These are phyloP conservation scores for Hestina assimilis DNA, from an alignment of 1,140 invertebrate genomes.

Conservation along the genomic window DNA sequence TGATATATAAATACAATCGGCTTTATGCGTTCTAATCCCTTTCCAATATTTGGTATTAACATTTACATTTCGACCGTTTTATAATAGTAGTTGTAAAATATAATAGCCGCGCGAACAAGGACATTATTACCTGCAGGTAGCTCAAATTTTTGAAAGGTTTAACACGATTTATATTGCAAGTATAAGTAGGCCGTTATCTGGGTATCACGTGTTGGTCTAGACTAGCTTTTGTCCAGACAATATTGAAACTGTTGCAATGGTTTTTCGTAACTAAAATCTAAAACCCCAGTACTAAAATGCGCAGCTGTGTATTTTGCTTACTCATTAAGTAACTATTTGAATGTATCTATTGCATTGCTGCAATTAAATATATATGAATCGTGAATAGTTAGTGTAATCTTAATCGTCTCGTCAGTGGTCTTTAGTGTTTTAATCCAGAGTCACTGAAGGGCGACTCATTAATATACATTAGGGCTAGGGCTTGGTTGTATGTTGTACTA, in stretches of 20 bases:
- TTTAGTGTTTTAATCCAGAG: no score
- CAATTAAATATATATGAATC: neutral
- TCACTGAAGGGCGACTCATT: no score
- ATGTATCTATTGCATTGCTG: neutral
- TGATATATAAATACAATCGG: no score
- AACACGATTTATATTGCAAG: neutral
- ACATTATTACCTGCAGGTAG: neutral
- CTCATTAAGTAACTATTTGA: slow-evolving; percentile 15
- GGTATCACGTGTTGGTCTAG: slow-evolving; percentile 10
- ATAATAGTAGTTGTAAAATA: neutral
- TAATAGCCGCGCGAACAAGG: neutral
- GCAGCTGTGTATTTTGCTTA: slow-evolving; percentile 6
- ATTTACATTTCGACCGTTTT: neutral
- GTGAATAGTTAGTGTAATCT: no score
- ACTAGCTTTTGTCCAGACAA: slow-evolving; percentile 14
- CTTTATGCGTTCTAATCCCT: no score
- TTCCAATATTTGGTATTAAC: neutral
- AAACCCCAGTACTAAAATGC: neutral
- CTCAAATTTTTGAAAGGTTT: slow-evolving; percentile 2
- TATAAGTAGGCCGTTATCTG: neutral
- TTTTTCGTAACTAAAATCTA: slow-evolving; percentile 13
- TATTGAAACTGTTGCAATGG: slow-evolving; percentile 16
- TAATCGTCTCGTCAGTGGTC: no score
- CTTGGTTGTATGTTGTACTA: no score
- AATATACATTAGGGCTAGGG: no score